Evolutionary conservation across 2,113 vertebrate species (phyloP), one percentile per base, ranked within the genome.

Genomic region (Tetraodon nigroviridis): DNA sequence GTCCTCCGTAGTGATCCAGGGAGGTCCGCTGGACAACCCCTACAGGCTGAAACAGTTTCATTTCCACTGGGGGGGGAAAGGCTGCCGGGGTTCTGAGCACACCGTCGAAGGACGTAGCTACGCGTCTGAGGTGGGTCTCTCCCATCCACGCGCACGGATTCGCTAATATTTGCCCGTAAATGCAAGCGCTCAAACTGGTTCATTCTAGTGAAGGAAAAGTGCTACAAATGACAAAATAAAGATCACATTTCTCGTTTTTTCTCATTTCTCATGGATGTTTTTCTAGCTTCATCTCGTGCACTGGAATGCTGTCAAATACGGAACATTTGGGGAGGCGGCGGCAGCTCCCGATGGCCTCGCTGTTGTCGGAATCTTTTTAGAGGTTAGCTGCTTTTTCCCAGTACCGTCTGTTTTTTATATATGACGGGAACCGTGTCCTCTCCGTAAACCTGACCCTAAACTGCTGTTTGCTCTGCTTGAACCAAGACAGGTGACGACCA

Each of bases 41-140:
- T 98, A 97, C 71, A 89, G 93, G 48, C 92, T 99, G 60, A 98
- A 92, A 80, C 97, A 99, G 84, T 93, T 98, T 73, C 96, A 99
- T 69, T 99, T 99, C 76, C 96, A 99, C 82, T 99, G 96, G 96
- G 96, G 95, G 1, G 90, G 86, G 66, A 96, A 92, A 50, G 90
- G 85, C 27, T 88, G 87, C 18, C 76, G 88, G 32, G 97, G 97
- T 46, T 98, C 96, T 0, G 97, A 99, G 79, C 97, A 98, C 68
- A 97, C 92, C 0, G 82, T 99, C 65, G 89, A 86, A 5, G 95
- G 95, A 71, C 92, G 89, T 44, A 86, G 91, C 20, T 98, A 92
- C 56, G 91, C 90, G 17, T 94, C 92, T 7, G 95, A 98, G 94
- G 96, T 96, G 74, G 87, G 80, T 58, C 27, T 58, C 24, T 59